Evolutionary conservation across 2,797 vertebrate species (phyloP), one percentile per base, ranked within the genome.

Genomic region (Octomys mimax): DNA sequence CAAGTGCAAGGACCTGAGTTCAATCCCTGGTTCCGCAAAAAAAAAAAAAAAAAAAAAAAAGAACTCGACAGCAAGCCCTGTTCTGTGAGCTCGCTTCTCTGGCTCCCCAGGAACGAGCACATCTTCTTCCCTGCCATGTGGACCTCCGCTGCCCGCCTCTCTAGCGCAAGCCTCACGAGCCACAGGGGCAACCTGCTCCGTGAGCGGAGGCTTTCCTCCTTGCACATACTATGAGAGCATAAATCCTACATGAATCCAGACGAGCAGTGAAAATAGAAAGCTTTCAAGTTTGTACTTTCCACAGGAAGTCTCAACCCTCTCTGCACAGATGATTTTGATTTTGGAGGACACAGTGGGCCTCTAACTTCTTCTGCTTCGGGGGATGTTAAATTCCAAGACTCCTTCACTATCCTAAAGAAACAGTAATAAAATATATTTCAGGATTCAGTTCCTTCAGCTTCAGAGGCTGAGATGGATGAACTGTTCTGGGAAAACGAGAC

Each of bases 301-400:
- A 96, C 96, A 96, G 97, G 97, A 98, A 97, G 78, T 96, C 88
- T 96, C 94, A 62, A 62, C 75, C 66, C 79, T 89, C 80, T 62
- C 52, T 57, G 75, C 92, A 87, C 97, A 97, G 97, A 97, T 96
- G 96, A 97, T 97, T 97, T 97, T 95, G 92, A 98, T 97, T 97
- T 98, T 61, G 93, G 92, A 95, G 94, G 95, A 94, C 95, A 82
- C 94, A 83, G 93, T 94, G 96, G 96, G 93, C 92, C 88, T 96
- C 96, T 97, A 96, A 97, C 87, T 93, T 96, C 92, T 84, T 71
- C 57, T 95, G 94, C 90, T 93, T 96, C 28, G 94, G 87, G 96
- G 89, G 85, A 97, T 49, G 88, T 93, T 91, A 92, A 96, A 97
- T 96, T 97, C 88, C 96, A 97, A 96, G 88, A 85, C 87, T 96